phyloP scores from a whole-genome alignment of 2,797 vertebrate genomes.

The Coendou prehensilis region DNA sequence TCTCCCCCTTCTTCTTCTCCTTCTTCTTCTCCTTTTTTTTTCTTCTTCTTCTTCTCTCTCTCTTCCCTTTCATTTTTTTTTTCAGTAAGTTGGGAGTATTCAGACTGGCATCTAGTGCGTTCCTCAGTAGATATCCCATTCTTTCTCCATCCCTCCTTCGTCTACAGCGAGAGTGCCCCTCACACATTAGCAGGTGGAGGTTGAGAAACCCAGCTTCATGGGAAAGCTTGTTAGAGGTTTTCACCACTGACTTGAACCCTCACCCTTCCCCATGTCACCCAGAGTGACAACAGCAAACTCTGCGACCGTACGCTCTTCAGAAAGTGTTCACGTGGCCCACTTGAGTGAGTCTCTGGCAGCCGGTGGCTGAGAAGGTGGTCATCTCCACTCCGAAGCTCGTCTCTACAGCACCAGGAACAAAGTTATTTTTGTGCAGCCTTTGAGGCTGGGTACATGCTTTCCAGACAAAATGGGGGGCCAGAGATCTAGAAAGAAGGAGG shows the following conservation, averaged over 20 bases:
- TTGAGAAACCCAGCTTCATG: not conserved
- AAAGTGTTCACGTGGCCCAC: not conserved
- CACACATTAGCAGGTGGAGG: not conserved
- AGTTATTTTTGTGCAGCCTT: not conserved
- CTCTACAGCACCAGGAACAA: not conserved
- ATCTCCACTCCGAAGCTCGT: not conserved
- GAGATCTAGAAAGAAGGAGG: not conserved
- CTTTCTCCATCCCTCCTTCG: rapidly evolving
- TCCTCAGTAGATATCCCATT: rapidly evolving
- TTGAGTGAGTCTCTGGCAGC: not conserved
- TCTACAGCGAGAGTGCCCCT: not conserved
- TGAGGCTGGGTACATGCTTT: not conserved
- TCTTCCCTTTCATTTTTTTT: not conserved
- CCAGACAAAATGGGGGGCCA: not conserved
- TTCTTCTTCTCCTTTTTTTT: not conserved
- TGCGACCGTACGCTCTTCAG: rapidly evolving
- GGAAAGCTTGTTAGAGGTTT: too few species aligned
- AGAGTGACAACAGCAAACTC: not conserved
- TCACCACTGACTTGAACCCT: not conserved
- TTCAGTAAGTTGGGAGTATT: not conserved
- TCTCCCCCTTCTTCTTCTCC: too few species aligned
- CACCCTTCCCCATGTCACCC: not conserved
- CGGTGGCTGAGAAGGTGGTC: not conserved
- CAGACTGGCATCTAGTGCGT: too few species aligned
- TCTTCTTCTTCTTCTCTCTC: too few species aligned